Evolutionary conservation across 2,113 vertebrate genomes (phyloP).

Genomic region (Gorsachius goisagi): DNA sequence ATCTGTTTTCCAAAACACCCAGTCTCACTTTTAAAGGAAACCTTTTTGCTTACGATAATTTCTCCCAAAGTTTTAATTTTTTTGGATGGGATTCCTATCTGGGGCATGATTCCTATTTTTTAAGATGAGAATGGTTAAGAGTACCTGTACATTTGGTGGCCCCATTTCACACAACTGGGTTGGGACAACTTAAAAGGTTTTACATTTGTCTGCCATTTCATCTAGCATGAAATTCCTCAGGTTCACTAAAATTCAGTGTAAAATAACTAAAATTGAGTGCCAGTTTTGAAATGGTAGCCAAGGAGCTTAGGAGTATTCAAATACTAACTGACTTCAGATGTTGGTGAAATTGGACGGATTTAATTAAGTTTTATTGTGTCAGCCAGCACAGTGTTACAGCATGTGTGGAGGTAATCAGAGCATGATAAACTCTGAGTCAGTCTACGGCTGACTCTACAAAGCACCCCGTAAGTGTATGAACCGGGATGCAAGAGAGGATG

Average conservation of each 20-base stretch:
- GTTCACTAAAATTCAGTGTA: neutral
- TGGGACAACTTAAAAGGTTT: neutral
- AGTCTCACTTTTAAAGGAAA: neutral
- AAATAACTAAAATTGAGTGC: neutral
- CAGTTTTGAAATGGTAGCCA: neutral
- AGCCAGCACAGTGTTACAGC: neutral
- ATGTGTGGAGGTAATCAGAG: constrained; percentile 46
- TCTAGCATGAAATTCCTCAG: neutral
- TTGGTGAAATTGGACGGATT: neutral
- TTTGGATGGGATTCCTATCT: neutral
- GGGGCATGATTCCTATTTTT: neutral
- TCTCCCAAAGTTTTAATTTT: neutral
- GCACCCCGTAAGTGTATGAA: neutral
- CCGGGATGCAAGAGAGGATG: neutral
- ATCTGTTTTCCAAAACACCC: neutral
- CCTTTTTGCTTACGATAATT: neutral
- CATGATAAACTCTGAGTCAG: constrained; percentile 49
- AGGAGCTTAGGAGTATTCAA: neutral
- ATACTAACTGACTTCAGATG: neutral
- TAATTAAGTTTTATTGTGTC: constrained; percentile 21
- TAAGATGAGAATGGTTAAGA: neutral
- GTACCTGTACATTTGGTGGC: neutral
- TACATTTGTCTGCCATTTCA: neutral
- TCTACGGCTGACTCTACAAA: constrained; percentile 36
- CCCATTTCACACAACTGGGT: neutral